Percentiles rank a stretch among this genome's conserved stretches.
Conservation (phyloP, 1,140 invertebrate genomes). For the Cheumatopsyche charites region DNA sequence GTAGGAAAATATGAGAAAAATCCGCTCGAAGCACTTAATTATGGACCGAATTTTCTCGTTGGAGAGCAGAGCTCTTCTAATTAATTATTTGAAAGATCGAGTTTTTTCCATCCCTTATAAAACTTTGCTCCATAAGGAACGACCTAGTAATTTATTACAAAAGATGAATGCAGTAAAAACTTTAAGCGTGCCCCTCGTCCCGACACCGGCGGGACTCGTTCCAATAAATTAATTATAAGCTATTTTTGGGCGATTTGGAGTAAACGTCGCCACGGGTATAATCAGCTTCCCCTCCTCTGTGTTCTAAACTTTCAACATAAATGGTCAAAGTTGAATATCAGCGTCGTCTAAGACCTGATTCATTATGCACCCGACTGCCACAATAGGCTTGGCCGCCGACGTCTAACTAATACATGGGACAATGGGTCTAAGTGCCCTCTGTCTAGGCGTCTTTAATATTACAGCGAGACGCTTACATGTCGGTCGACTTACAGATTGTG, state of each 20-base stretch:
- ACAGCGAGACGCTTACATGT: too few species aligned
- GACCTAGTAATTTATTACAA: slow-evolving; percentile 7
- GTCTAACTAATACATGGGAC: slow-evolving; percentile 16
- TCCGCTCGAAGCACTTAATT: slow-evolving; percentile 8
- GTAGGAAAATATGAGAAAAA: slow-evolving; percentile 10
- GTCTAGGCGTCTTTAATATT: too few species aligned
- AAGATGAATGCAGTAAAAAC: slow-evolving; percentile 23
- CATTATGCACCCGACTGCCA: slow-evolving; percentile 27
- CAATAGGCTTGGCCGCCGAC: neutral
- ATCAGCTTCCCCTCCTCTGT: neutral
- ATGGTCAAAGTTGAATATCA: slow-evolving; percentile 14
- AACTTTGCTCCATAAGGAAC: neutral
- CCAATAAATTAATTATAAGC: slow-evolving; percentile 24
- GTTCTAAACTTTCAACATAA: slow-evolving; percentile 3
- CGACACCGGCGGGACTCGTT: neutral
- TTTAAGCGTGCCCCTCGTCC: neutral
- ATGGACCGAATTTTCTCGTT: slow-evolving; percentile 8
- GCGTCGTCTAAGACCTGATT: slow-evolving; percentile 23
- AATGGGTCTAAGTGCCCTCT: too few species aligned
- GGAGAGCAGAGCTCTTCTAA: neutral
- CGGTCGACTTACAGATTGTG: too few species aligned
- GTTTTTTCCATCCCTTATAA: neutral
- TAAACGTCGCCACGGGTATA: slow-evolving; percentile 8
- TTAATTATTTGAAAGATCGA: too few species aligned
- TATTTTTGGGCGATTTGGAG: slow-evolving; percentile 16